These are phyloP conservation scores for Acleris sparsana DNA, from an alignment of 2,888 invertebrate species.

Conservation along the genomic window DNA sequence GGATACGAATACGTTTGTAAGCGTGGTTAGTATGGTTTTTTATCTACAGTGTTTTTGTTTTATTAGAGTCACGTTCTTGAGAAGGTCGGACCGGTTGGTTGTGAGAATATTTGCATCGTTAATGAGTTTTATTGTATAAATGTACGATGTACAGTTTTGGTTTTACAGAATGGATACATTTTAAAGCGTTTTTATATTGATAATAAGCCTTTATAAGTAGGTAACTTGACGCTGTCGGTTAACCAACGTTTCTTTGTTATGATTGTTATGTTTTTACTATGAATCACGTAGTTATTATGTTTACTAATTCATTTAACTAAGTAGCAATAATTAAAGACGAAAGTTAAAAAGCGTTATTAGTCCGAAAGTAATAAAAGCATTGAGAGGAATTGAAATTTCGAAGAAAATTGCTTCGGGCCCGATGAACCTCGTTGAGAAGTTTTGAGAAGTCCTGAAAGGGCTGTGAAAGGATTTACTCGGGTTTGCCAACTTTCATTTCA, in stretches of 20 bases:
- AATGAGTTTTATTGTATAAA: constrained; percentile 28
- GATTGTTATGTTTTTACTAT: not conserved
- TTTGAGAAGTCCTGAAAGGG: constrained; percentile 22
- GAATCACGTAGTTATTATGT: constrained; percentile 9
- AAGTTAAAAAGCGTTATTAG: too few relatives aligned
- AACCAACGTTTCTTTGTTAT: not conserved
- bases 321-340: too few relatives aligned
- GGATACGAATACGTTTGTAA: constrained; percentile 22
- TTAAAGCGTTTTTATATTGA: not conserved
- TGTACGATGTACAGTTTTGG: not conserved
- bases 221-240: too few relatives aligned
- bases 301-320: not conserved
- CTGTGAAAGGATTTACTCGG: constrained; percentile 17
- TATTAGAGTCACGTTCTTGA: constrained; percentile 36
- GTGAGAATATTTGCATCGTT: constrained; percentile 35
- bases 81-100: constrained; percentile 55
- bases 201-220: not conserved
- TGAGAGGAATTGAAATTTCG: constrained; percentile 20
- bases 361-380: constrained; percentile 3
- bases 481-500: constrained; percentile 21
- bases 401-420: constrained; percentile 1
- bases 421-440: constrained; percentile 12
- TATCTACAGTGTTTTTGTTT: constrained; percentile 41
- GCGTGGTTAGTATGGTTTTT: constrained; percentile 39
- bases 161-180: not conserved